Base-by-base conservation (phyloP, 2,888 invertebrate genomes). In the Omphaloscelis lunosa region DNA sequence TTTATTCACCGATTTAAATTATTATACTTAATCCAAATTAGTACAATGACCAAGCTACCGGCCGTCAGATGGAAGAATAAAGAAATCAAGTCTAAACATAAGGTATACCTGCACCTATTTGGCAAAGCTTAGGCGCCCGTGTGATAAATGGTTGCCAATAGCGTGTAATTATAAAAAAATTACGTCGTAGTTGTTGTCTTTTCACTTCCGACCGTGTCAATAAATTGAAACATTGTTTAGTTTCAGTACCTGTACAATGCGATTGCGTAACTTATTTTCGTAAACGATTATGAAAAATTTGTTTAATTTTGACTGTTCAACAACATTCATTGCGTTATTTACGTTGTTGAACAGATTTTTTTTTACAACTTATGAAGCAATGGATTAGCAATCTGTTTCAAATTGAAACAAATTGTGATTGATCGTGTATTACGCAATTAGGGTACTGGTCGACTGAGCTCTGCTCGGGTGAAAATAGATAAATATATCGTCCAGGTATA, bases 21-120 rank as follows among this genome's bases (percentile, higher is more conserved):
- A 65, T 65, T 67, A n/a, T 39, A 58, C 48, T 45, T 27, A 45
- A 81, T 74, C 79, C 29, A 74, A 85, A 83, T 73, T 59, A 86
- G 86, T 81, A 89, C 89, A 91, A 90, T 91, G 90, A 92, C 91
- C 89, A 89, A 82, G 79, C 90, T 76, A 85, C 83, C 74, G 77
- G 87, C 82, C 79, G 83, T 69, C 84, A 72, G 76, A 79, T 77
- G 83, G 85, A 83, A 77, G 89, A 94, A 93, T 93, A 92, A 90
- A 90, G 91, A 89, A 92, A 92, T 87, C 84, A 80, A 77, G 71
- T 70, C 81, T 85, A 86, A 88, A 85, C 79, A 86, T 74, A 72
- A 80, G 65, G 59, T 82, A 85, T 89, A 56, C 11, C 59, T 39
- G n/a, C 59, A 87, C 85, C 87, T 88, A 89, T 80, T 93, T 93